Percentiles rank a stretch among this genome's conserved stretches.
These are phyloP conservation scores for Himalopsyche phryganea DNA, from an alignment of 1,140 invertebrate genomes.

Conservation along the genomic window DNA sequence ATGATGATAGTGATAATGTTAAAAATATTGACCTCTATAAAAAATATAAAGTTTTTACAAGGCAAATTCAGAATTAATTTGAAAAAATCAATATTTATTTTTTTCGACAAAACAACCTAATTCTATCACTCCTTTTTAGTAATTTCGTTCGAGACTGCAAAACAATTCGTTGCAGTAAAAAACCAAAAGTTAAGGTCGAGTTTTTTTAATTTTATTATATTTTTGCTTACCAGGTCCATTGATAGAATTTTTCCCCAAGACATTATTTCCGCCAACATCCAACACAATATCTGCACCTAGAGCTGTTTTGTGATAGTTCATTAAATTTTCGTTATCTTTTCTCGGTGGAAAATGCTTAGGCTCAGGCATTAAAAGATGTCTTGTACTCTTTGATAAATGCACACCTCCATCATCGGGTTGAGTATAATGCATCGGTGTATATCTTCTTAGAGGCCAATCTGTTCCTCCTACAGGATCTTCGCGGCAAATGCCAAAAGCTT, in stretches of 20 bases:
- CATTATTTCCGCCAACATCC: slow-evolving; percentile 16
- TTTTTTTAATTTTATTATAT: no score
- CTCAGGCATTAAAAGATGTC: slow-evolving; percentile 71
- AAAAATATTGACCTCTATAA: no score
- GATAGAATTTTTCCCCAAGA: slow-evolving; percentile 22
- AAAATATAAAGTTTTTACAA: no score
- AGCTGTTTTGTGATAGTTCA: slow-evolving; percentile 31
- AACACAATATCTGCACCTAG: slow-evolving; percentile 24
- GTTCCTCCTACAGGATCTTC: slow-evolving; percentile 58
- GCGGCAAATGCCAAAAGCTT: slow-evolving; percentile 69
- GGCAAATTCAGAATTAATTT: no score
- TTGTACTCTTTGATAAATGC: slow-evolving; percentile 74
- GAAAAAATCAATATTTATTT: no score
- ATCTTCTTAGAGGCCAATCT: slow-evolving; percentile 70
- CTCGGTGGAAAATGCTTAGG: slow-evolving; percentile 51
- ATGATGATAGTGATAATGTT: no score
- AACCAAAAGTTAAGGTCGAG: no score
- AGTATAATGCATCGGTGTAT: slow-evolving; percentile 72
- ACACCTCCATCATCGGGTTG: slow-evolving; percentile 73
- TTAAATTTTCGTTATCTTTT: slow-evolving; percentile 28
- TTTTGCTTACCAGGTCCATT: slow-evolving; percentile 13
- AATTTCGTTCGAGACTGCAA: no score
- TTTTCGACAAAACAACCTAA: no score
- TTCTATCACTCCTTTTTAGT: no score
- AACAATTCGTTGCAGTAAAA: no score